These are phyloP conservation scores for Lasioglossum albipes DNA, from an alignment of 1,140 invertebrate species.

Conservation along the genomic window DNA sequence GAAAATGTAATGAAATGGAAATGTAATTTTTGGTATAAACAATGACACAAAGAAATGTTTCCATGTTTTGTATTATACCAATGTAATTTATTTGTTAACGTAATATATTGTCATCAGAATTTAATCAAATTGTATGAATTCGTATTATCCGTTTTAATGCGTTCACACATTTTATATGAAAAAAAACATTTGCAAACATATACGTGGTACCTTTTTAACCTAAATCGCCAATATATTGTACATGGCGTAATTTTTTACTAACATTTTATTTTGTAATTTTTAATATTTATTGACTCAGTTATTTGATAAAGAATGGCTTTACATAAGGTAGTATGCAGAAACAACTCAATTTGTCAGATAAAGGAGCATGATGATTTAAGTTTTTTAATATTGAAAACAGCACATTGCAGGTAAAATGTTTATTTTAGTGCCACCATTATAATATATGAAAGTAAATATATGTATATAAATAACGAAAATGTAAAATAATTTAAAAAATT, in stretches of 20 bases:
- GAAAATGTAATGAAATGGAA: no score
- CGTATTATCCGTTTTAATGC: background rate
- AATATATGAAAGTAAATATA: background rate
- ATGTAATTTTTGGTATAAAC: no score
- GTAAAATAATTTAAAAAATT: no score
- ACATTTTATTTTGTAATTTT: background rate
- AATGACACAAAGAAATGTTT: no score
- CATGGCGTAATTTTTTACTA: background rate
- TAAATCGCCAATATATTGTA: background rate
- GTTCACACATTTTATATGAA: background rate
- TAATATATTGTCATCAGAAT: no score
- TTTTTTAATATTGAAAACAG: background rate
- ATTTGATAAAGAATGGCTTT: background rate
- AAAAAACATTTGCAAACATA: conserved; percentile 23
- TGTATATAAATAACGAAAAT: no score
- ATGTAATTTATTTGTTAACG: background rate
- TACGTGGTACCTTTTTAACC: background rate
- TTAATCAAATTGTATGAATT: no score
- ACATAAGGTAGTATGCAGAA: no score
- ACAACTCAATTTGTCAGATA: background rate
- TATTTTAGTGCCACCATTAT: background rate
- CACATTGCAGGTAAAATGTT: background rate
- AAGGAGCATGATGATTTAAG: background rate
- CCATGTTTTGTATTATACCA: no score
- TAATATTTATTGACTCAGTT: background rate